phyloP scores from a whole-genome alignment of 2,113 vertebrate species.

The Sisor rabdophorus region DNA sequence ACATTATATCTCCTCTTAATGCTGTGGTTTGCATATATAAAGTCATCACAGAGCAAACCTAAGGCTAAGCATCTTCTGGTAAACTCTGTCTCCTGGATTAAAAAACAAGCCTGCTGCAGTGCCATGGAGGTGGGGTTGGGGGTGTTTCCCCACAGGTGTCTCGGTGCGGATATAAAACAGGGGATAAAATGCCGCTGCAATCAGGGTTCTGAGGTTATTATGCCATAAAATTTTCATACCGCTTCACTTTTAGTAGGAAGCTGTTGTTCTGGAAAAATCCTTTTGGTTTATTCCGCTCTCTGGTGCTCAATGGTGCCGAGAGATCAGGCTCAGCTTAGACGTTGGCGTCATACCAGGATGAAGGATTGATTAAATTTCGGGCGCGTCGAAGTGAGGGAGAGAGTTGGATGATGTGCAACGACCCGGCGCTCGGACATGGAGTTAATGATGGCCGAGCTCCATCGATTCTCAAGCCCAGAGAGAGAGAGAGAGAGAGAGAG shows the following conservation, averaged over 20 bases:
- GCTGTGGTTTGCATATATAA: neutral
- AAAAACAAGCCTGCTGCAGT: neutral
- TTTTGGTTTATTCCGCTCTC: neutral
- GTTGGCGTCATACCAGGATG: conserved; percentile 4
- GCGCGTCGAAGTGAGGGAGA: conserved; percentile 13
- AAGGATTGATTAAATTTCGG: conserved; percentile 31
- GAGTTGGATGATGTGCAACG: conserved; percentile 35
- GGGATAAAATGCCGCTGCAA: neutral
- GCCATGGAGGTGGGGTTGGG: too few species aligned
- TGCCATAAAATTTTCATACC: conserved; percentile 7
- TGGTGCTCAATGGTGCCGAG: neutral
- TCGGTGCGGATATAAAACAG: neutral
- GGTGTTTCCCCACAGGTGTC: neutral
- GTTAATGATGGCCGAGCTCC: conserved; percentile 43
- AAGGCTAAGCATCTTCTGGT: neutral
- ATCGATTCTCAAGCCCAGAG: conserved; percentile 35
- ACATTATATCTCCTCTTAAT: neutral
- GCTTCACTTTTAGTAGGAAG: neutral
- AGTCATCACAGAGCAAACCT: neutral
- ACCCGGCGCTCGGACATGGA: conserved; percentile 32
- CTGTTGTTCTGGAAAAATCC: neutral
- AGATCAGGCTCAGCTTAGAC: conserved; percentile 8
- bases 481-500: conserved; percentile 23
- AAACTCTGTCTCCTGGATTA: neutral
- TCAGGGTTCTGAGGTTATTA: neutral